Evolutionary conservation across 2,797 vertebrate genomes (phyloP), one percentile per base, ranked within the genome.

Genomic region (Aulostomus chinensis): DNA sequence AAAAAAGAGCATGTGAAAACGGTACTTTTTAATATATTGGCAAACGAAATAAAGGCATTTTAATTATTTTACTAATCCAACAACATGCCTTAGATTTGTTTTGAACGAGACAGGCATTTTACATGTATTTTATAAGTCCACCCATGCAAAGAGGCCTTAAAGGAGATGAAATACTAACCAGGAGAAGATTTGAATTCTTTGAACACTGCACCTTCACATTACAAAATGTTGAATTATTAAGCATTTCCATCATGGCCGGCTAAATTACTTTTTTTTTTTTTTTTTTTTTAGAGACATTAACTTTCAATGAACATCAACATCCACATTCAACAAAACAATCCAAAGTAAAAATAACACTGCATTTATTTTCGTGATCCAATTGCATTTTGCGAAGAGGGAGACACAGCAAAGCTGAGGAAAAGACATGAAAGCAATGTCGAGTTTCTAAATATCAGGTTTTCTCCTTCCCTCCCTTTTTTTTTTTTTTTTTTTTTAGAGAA

Each of bases 391-490:
- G 17, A 53, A 60, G 68, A 12, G 22, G 15, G 41, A 40, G 22
- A 58, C 34, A 45, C 67, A 58, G 49, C 35, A 43, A 59, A 22
- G 29, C 26, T 24, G 30, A 54, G 38, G 32, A 40, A 47, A 65
- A 9, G 3, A 69, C 55, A 81, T 70, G 50, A 82, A 74, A 68
- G 68, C 33, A 26, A 49, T 46, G 56, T 51, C 0, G 43, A 48
- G 54, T 72, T 68, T 67, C 56, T 74, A 50, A 77, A 72, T 70
- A 41, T 60, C 35, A 8, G 22, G 12, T 59, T 50, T 49, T 36
- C 36, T 4, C 36, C n/a, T 13, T 26, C 24, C 16, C 35, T 18
- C 13, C 31, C n/a, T 29, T 22, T 24, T 10, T 18, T 25, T 30
- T 41, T 28, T 10, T 28, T 17, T 29, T 40, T 48, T 73, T 62